Percentiles rank a stretch among this genome's conserved stretches.
Evolutionary conservation across 1,140 invertebrate genomes (phyloP).

Genomic region (Lycorma delicatula): DNA sequence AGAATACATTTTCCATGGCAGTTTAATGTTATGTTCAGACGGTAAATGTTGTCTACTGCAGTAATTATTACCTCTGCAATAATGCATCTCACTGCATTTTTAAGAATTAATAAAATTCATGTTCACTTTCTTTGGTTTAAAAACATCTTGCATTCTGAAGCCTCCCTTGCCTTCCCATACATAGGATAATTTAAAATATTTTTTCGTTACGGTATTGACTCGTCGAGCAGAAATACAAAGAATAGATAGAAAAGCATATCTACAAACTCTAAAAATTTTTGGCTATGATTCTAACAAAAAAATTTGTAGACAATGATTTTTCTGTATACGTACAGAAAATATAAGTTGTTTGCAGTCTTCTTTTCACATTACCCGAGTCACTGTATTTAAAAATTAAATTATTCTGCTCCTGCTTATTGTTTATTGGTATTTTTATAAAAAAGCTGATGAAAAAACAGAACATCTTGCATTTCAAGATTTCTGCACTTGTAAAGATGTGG

Average conservation of each 20-base stretch:
- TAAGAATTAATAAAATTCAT: neutral
- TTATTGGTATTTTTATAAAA: neutral
- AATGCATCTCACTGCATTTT: neutral
- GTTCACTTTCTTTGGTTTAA: neutral
- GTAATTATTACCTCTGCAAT: neutral
- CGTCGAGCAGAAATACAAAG: neutral
- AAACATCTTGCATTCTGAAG: neutral
- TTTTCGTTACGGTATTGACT: neutral
- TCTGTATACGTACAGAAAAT: too few relatives aligned
- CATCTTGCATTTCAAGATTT: neutral
- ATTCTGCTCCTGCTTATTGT: too few relatives aligned
- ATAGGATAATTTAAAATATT: neutral
- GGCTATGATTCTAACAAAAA: neutral
- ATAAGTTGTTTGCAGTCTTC: neutral
- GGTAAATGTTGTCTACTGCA: neutral
- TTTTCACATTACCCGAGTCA: neutral
- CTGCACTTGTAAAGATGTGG: neutral
- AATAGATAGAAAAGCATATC: neutral
- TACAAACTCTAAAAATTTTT: neutral
- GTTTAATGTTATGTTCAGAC: neutral
- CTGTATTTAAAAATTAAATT: neutral
- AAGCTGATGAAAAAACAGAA: neutral
- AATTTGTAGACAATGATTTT: too few relatives aligned
- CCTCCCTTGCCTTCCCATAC: neutral
- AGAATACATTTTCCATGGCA: too few relatives aligned